phyloP scores from a whole-genome alignment of 2,888 invertebrate species.

The Caenorhabditis drosophilae region DNA sequence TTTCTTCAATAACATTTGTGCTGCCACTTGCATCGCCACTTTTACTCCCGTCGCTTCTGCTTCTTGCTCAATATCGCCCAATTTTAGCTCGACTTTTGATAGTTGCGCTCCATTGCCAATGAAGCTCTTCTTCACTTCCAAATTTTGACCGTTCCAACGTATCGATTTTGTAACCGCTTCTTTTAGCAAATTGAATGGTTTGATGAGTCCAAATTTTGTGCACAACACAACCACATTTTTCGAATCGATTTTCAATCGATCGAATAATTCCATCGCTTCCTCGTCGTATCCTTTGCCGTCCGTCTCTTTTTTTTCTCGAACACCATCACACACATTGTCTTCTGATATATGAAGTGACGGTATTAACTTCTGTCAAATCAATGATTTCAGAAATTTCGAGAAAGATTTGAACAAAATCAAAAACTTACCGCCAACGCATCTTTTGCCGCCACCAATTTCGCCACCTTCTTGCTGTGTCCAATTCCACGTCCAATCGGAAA shows the following conservation, averaged over 20 bases:
- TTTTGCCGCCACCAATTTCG: constrained; percentile 84
- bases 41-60: constrained; percentile 90
- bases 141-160: constrained; percentile 29
- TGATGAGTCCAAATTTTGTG: constrained; percentile 13
- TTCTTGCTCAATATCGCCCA: constrained; percentile 75
- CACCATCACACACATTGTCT: constrained; percentile 15
- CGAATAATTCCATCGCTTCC: constrained; percentile 71
- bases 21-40: constrained; percentile 92
- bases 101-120: constrained; percentile 19
- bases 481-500: constrained; percentile 84
- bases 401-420: too few species aligned
- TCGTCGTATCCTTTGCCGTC: constrained; percentile 15
- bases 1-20: constrained; percentile 88
- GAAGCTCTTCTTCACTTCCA: constrained; percentile 12
- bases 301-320: constrained; percentile 5
- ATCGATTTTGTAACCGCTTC: constrained; percentile 23
- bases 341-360: constrained; percentile 19
- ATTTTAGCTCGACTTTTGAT: constrained; percentile 12
- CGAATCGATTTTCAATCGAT: constrained; percentile 78
- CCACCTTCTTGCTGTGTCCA: constrained; percentile 92
- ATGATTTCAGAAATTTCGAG: too few species aligned
- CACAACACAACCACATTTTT: constrained; percentile 17
- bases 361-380: constrained; percentile 22
- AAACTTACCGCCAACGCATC: constrained; percentile 44
- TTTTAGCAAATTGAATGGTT: constrained; percentile 18